These are phyloP conservation scores for Glomeris marginata DNA, from an alignment of 2,888 invertebrate species.

Conservation along the genomic window DNA sequence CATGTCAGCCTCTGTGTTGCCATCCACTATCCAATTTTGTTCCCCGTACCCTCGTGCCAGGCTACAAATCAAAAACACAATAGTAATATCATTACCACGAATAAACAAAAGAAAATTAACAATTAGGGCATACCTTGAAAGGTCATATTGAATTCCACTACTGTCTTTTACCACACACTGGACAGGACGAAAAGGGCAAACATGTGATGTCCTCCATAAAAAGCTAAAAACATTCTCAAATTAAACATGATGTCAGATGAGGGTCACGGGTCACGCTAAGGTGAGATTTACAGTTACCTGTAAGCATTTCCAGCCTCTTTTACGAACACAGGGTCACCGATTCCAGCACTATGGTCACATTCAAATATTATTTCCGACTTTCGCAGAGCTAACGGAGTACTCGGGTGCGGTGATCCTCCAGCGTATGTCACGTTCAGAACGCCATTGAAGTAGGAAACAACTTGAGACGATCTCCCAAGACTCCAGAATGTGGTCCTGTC, in stretches of 20 bases:
- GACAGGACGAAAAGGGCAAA: conserved; percentile 4
- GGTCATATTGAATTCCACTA: conserved; percentile 7
- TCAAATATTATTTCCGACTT: conserved; percentile 26
- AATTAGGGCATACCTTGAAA: conserved; percentile 1
- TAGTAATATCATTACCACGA: conserved; percentile 20
- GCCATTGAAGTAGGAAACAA: conserved; percentile 26
- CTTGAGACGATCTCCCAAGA: conserved; percentile 21
- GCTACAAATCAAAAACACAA: conserved; percentile 17
- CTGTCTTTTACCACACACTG: conserved; percentile 6
- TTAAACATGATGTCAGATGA: no score
- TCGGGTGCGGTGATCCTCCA: conserved; percentile 24
- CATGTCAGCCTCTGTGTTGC: neutral
- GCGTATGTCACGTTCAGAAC: conserved; percentile 27
- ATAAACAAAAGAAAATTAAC: neutral
- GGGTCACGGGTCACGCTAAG: no score
- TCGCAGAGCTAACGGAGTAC: conserved; percentile 20
- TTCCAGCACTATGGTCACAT: conserved; percentile 25
- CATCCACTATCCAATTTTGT: conserved; percentile 9
- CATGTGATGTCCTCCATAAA: conserved; percentile 12
- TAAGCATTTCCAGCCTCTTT: conserved; percentile 22
- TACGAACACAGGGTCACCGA: conserved; percentile 24
- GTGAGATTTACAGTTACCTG: no score
- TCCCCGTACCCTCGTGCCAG: neutral
- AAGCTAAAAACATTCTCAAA: conserved; percentile 11
- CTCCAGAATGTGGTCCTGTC: conserved; percentile 13